Conservation (phyloP, 2,888 invertebrate species). For the Thecocarcelia acutangulata region DNA sequence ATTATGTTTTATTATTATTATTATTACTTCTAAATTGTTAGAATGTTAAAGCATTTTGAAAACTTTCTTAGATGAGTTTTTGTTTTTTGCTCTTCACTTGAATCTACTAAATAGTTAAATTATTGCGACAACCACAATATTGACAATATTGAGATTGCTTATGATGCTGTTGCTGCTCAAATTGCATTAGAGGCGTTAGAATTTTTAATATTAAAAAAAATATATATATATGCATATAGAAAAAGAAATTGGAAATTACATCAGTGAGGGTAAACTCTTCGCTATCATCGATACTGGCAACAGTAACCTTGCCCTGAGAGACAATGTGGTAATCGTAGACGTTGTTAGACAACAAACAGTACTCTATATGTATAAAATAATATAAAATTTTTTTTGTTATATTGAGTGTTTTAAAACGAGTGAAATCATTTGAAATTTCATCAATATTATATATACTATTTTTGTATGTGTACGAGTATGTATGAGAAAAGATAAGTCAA, state of each 20-base stretch:
- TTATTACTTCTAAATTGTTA: constrained; percentile 19
- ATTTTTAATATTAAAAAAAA: constrained; percentile 25
- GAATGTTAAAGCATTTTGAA: constrained; percentile 41
- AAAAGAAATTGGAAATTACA: constrained; percentile 83
- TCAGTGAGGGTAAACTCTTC: constrained; percentile 93
- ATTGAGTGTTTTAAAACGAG: constrained; percentile 33
- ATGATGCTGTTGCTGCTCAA: constrained; percentile 45
- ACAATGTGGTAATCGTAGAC: constrained; percentile 93
- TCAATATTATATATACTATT: constrained; percentile 6
- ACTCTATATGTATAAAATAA: constrained; percentile 73
- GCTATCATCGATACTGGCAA: constrained; percentile 95
- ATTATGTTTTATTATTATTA: neutral
- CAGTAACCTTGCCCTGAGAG: constrained; percentile 96
- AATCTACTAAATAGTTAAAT: constrained; percentile 36
- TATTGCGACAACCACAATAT: constrained; percentile 34
- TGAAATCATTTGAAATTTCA: constrained; percentile 27
- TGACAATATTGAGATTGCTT: constrained; percentile 2
- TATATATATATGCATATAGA: constrained; percentile 28
- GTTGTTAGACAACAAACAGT: constrained; percentile 89
- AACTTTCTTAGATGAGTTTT: constrained; percentile 28
- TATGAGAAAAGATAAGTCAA: constrained; percentile 29
- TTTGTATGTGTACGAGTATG: constrained; percentile 65
- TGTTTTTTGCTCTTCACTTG: neutral
- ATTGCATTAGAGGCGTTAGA: constrained; percentile 66
- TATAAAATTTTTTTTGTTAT: constrained; percentile 55